These are phyloP conservation scores for Sclerodermus sp. DNA, from an alignment of 2,888 invertebrate genomes.

Conservation along the genomic window DNA sequence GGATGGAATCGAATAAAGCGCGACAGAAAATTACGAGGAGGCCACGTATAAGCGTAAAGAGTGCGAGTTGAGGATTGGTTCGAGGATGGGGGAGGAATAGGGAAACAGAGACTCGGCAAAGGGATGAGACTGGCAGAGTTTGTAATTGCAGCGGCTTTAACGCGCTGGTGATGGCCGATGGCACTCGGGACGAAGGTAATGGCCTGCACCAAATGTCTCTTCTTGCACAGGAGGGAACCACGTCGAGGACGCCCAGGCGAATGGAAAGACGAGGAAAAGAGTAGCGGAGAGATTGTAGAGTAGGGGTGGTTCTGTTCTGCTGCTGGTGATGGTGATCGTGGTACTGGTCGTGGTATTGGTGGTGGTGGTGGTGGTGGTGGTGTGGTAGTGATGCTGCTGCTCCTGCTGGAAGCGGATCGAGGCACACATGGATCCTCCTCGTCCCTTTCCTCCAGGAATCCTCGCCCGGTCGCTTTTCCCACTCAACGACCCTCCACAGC, in stretches of 20 bases:
- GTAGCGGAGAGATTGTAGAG: conserved; percentile 5
- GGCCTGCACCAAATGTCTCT: conserved; percentile 49
- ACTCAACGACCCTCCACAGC: conserved; percentile 9
- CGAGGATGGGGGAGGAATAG: conserved; percentile 10
- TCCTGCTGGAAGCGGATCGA: neutral
- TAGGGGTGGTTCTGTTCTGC: too few relatives aligned
- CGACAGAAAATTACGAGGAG: neutral
- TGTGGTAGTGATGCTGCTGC: conserved; percentile 7
- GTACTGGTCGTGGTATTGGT: too few relatives aligned
- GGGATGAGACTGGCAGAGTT: conserved; percentile 44
- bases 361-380: too few relatives aligned
- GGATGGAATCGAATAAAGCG: neutral
- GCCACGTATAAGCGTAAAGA: neutral
- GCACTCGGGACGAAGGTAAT: conserved; percentile 47
- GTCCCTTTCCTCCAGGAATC: conserved; percentile 2
- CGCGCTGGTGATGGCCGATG: conserved; percentile 53
- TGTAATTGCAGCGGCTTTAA: conserved; percentile 54
- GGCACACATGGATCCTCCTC: neutral
- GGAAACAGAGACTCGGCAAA: conserved; percentile 3
- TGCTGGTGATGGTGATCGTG: too few relatives aligned
- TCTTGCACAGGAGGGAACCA: conserved; percentile 23
- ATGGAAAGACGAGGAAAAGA: conserved; percentile 9
- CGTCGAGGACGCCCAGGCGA: neutral
- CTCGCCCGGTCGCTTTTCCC: neutral
- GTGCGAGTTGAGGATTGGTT: neutral